Evolutionary conservation across 1,140 invertebrate species (phyloP), one percentile per base, ranked within the genome.

Genomic region (Aporrectodea caliginosa): DNA sequence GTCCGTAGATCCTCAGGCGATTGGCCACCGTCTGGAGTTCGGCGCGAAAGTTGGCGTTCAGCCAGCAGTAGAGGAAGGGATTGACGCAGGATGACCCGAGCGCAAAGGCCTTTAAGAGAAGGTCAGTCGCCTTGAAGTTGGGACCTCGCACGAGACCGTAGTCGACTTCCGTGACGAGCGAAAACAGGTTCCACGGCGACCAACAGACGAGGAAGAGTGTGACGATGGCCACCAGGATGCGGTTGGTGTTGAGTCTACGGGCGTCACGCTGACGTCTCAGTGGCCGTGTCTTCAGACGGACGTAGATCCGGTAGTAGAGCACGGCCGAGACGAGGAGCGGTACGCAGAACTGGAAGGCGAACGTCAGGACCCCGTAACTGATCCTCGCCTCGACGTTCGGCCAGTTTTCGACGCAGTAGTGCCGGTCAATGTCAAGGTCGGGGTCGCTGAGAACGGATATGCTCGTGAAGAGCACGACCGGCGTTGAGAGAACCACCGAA

Each of bases 151-250:
- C 75, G 35, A 16, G 69, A 34, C 70, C 30, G n/a, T 33, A 31
- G 32, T 68, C 35, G 72, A 87, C 83, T 80, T 86, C 85, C 27
- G 83, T 71, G 16, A 85, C 83, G 2, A 88, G 80, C 1, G 81
- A 80, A 82, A 85, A 87, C 2, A 85, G 80, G 77, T 84, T 87
- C 86, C 86, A 88, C 34, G 87, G 87, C 35, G 86, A 80, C 87
- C 87, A 99, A 22, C 94, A 98, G 0, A 95, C 89, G 0, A 94
- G 93, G 85, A 99, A 99, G 31, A 97, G 93, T 0, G 92, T 91
- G 0, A 98, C 96, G 93, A 99, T 98, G 0, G 94, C 92, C 80
- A 98, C 95, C 0, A 99, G 90, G 94, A 98, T 99, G 81, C 94
- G 91, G 78, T 91, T 91, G 6, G 90, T 91, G 29, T 89, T 82